These are phyloP conservation scores for Lonchura striata DNA, from an alignment of 2,113 vertebrate species.

Conservation along the genomic window DNA sequence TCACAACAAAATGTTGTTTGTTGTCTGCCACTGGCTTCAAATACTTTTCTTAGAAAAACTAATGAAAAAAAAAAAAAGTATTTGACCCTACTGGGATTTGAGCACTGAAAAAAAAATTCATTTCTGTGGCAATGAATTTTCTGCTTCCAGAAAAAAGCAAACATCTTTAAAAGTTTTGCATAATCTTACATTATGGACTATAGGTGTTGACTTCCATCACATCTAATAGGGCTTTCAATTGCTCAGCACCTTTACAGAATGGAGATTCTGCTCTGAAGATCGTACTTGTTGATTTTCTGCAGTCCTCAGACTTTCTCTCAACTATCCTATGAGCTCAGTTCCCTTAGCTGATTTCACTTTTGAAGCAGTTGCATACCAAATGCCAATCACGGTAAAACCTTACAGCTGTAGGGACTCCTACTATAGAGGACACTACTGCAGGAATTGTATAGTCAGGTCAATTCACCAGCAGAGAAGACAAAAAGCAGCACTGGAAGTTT, in stretches of 20 bases:
- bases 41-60: background rate
- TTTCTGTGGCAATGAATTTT: background rate
- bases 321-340: background rate
- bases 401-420: background rate
- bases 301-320: background rate
- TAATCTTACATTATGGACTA: background rate
- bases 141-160: background rate
- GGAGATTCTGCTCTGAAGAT: background rate
- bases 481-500: background rate
- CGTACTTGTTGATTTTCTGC: background rate
- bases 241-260: background rate
- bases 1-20: background rate
- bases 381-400: background rate
- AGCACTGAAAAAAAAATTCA: background rate
- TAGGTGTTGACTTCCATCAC: background rate
- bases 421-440: background rate
- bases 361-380: background rate
- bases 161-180: background rate
- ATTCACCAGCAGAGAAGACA: background rate
- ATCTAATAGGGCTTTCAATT: background rate
- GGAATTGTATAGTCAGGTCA: background rate
- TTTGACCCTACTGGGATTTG: background rate
- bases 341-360: background rate
- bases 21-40: background rate
- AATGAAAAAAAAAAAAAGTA: background rate